Conservation (phyloP, 2,113 vertebrate species). For the Hirundichthys speculiger region DNA sequence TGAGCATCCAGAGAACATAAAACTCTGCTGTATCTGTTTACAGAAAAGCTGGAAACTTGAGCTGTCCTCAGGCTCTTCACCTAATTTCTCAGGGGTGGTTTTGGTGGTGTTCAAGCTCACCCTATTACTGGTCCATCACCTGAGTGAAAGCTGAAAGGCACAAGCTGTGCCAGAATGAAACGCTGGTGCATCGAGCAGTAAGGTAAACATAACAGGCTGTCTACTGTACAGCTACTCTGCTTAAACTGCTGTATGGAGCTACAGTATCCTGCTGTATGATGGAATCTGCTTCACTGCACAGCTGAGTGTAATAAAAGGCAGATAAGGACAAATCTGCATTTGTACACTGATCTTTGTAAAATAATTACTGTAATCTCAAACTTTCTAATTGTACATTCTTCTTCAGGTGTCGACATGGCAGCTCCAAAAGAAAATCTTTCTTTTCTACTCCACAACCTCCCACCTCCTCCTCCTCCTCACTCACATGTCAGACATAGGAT, state of each 20-base stretch:
- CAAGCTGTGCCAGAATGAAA: background rate
- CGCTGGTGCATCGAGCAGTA: background rate
- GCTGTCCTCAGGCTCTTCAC: background rate
- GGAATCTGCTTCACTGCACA: background rate
- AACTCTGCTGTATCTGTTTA: background rate
- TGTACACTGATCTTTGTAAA: background rate
- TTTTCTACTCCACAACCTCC: conserved; percentile 7
- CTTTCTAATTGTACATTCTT: conserved; percentile 24
- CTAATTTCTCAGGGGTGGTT: background rate
- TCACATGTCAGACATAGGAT: background rate
- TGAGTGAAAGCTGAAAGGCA: background rate
- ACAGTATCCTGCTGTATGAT: background rate
- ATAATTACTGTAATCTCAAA: conserved; percentile 26
- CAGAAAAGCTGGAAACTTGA: conserved; percentile 8
- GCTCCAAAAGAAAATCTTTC: conserved; percentile 18
- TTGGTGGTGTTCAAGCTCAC: background rate
- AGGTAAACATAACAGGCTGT: background rate
- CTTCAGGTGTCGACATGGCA: conserved; percentile 26
- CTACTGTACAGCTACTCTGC: background rate
- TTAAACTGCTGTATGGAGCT: background rate
- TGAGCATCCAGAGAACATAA: background rate
- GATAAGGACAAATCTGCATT: conserved; percentile 5
- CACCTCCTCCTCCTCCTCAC: conserved; percentile 6
- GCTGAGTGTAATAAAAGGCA: background rate
- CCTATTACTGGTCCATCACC: conserved; percentile 9